A percentile compares a stretch with the other conserved stretches of the same genome.
These are phyloP conservation scores for Sciurus vulgaris DNA, from an alignment of 2,797 vertebrate genomes.

Conservation along the genomic window DNA sequence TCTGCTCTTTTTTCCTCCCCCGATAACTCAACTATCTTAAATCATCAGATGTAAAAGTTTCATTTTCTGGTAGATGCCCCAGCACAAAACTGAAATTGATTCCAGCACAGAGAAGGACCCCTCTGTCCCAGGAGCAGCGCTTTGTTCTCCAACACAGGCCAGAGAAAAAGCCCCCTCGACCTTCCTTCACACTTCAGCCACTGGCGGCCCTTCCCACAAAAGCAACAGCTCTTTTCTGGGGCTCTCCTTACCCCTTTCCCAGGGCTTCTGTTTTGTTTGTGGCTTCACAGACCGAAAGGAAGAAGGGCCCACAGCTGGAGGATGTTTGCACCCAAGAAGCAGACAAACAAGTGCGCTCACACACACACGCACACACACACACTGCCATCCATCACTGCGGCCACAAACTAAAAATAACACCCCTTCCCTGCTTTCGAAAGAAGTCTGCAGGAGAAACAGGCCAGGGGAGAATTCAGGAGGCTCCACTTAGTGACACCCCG, in stretches of 20 bases:
- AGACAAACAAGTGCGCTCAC: constrained; percentile 15
- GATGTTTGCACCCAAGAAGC: constrained; percentile 63
- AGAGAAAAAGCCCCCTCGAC: constrained; percentile 70
- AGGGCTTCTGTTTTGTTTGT: constrained; percentile 75
- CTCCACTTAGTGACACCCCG: neutral
- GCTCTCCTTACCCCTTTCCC: constrained; percentile 65
- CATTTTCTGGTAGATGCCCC: neutral
- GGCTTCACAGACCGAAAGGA: neutral
- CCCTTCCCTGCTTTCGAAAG: neutral
- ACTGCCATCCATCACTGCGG: neutral
- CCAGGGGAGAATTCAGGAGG: neutral
- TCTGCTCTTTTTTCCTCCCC: neutral
- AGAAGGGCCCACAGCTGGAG: constrained; percentile 71
- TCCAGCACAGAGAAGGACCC: constrained; percentile 21
- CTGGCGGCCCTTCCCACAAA: constrained; percentile 73
- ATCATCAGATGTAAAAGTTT: constrained; percentile 31
- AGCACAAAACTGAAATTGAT: neutral
- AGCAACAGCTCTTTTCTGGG: neutral
- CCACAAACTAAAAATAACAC: neutral
- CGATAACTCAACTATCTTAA: constrained; percentile 24
- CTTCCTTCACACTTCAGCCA: constrained; percentile 58
- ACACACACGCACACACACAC: neutral
- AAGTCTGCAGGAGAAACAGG: constrained; percentile 12
- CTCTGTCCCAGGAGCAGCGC: neutral
- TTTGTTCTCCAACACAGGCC: constrained; percentile 64